Evolutionary conservation across 2,113 vertebrate genomes (phyloP), one percentile per base, ranked within the genome.

Genomic region (Plectropomus leopardus): DNA sequence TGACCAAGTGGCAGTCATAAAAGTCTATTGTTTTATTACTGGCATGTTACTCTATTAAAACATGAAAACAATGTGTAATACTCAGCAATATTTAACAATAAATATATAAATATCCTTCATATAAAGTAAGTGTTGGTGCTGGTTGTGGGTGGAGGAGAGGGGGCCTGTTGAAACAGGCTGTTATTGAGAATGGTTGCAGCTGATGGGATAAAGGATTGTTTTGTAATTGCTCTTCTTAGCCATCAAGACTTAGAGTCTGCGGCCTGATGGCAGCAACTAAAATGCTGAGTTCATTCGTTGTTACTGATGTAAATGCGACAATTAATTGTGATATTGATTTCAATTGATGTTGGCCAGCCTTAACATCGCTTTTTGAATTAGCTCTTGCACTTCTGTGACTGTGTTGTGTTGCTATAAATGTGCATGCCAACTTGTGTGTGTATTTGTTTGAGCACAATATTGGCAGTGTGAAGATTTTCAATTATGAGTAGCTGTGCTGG

Each of bases 401-500:
- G 54, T 58, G 64, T 50, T 57, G 45, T 19, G 44, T 57, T 10
- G 54, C 13, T 44, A 0, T 60, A 4, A n/a, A 36, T 26, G 67
- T 19, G n/a, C 51, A 19, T 40, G 28, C 68, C 16, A 21, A 44
- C 24, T 51, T 23, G 7, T 78, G 61, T 42, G 70, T 78, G 64
- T 68, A 24, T 82, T 71, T 87, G 77, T 73, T 55, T 59, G 40
- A 82, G 59, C 64, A 59, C 73, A 66, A 36, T 76, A 75, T 83
- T 91, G 86, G 84, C 82, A 75, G 26, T 24, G 48, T 65, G 47
- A 59, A 48, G 19, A 67, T 72, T 83, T 89, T 83, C 87, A 91
- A 90, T 93, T 89, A 90, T 85, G 78, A 84, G 75, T 54, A 67
- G 80, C 75, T 30, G 55, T 63, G 67, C 77, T 85, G 69, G 71